Evolutionary conservation across 2,113 vertebrate genomes (phyloP).

Genomic region (Melierax canorus): DNA sequence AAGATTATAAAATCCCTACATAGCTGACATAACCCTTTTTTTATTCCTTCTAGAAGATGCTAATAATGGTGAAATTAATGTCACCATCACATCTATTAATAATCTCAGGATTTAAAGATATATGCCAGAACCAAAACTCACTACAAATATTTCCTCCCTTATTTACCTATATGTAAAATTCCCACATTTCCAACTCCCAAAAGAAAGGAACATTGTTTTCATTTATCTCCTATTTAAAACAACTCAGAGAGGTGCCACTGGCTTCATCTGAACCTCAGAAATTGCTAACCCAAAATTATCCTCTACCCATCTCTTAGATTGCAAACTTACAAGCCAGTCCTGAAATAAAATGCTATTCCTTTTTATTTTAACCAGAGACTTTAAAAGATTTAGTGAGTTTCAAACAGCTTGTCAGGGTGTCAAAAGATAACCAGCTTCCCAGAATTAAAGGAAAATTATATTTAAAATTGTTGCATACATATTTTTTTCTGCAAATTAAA

Average conservation of each 20-base stretch:
- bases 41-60: neutral
- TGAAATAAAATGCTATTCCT: constrained; percentile 16
- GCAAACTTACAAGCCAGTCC: neutral
- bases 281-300: neutral
- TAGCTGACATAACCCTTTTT: neutral
- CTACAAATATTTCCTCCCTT: neutral
- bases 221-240: neutral
- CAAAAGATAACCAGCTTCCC: constrained; percentile 40
- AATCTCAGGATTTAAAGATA: neutral
- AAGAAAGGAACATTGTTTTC: neutral
- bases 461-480: constrained; percentile 23
- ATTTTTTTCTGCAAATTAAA: neutral
- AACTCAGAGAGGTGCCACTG: neutral
- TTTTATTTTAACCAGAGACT: constrained; percentile 9
- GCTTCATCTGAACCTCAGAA: neutral
- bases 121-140: neutral
- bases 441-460: constrained; percentile 26
- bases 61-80: neutral
- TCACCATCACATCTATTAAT: neutral
- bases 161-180: neutral
- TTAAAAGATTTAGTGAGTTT: constrained; percentile 3
- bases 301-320: neutral
- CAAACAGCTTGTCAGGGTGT: constrained; percentile 44
- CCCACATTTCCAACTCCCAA: neutral
- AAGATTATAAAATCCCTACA: neutral